Evolutionary conservation across 1,140 invertebrate species (phyloP).

Genomic region (Chrysopa pallens): DNA sequence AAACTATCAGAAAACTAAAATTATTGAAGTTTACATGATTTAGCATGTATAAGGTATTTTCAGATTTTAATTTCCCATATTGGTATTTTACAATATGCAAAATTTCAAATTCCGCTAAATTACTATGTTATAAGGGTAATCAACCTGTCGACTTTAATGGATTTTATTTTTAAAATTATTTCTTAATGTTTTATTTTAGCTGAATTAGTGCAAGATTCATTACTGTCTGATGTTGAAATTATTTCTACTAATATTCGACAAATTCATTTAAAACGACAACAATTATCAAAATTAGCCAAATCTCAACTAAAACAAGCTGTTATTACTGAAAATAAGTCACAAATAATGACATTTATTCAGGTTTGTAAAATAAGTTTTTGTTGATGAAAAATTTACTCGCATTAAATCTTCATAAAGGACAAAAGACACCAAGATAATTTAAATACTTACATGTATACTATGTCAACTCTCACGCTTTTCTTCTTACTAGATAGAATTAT

Average conservation of each 20-base stretch:
- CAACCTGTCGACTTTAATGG: constrained; percentile 6
- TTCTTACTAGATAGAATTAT: too few species aligned
- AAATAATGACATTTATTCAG: constrained; percentile 32
- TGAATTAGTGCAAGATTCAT: constrained; percentile 44
- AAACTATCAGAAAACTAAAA: too few species aligned
- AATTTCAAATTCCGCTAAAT: too few species aligned
- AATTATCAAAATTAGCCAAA: constrained; percentile 46
- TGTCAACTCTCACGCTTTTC: too few species aligned
- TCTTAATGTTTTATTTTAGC: constrained; percentile 23
- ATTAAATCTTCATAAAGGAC: too few species aligned
- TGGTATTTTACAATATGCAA: too few species aligned
- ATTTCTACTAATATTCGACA: constrained; percentile 47
- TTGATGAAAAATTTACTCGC: too few species aligned
- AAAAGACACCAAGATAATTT: too few species aligned
- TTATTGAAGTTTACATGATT: too few species aligned
- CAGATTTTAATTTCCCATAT: too few species aligned
- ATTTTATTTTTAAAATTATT: constrained; percentile 1
- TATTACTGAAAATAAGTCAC: constrained; percentile 40
- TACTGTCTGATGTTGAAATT: constrained; percentile 47
- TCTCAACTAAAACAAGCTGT: constrained; percentile 46
- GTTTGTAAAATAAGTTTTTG: constrained; percentile 6
- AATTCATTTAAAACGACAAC: constrained; percentile 41
- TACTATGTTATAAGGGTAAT: constrained; percentile 35
- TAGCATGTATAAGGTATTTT: too few species aligned
- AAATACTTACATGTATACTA: too few species aligned